phyloP scores from a whole-genome alignment of 2,888 invertebrate species.

The Danaus chrysippus region DNA sequence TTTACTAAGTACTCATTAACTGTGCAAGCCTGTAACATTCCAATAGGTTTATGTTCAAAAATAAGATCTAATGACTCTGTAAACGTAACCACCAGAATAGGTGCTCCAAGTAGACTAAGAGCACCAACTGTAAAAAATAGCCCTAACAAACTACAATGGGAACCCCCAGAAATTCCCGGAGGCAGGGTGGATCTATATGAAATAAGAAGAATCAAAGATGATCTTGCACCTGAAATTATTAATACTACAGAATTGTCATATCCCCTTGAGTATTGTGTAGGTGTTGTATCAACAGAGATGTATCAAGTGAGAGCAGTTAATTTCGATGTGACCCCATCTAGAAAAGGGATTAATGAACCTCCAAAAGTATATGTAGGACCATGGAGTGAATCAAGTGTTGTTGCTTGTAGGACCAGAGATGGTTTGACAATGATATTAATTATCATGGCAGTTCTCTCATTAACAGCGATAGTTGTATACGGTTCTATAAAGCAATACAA shows the following conservation, averaged over 20 bases:
- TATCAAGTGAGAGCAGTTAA: constrained; percentile 69
- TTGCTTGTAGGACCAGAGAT: constrained; percentile 54
- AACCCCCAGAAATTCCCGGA: constrained; percentile 66
- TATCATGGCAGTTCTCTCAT: constrained; percentile 51
- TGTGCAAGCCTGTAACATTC: constrained; percentile 83
- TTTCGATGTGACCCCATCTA: constrained; percentile 52
- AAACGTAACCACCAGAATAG: constrained; percentile 80
- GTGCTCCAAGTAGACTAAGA: constrained; percentile 71
- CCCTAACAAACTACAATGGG: constrained; percentile 69
- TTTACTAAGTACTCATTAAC: constrained; percentile 84
- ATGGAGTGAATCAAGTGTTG: constrained; percentile 60
- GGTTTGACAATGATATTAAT: constrained; percentile 56
- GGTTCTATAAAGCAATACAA: constrained; percentile 76
- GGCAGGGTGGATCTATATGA: constrained; percentile 80
- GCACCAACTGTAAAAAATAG: constrained; percentile 49
- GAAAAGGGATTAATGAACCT: constrained; percentile 31
- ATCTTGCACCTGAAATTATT: constrained; percentile 41
- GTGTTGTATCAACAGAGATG: constrained; percentile 50
- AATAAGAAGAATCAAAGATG: constrained; percentile 65
- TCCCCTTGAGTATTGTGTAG: constrained; percentile 53
- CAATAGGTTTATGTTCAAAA: constrained; percentile 81
- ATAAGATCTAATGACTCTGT: constrained; percentile 66
- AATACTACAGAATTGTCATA: constrained; percentile 51
- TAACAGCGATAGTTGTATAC: constrained; percentile 50
- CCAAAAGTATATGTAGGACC: constrained; percentile 50